Evolutionary conservation across 2,797 vertebrate genomes (phyloP).

Genomic region (Bovichtus diacanthus): DNA sequence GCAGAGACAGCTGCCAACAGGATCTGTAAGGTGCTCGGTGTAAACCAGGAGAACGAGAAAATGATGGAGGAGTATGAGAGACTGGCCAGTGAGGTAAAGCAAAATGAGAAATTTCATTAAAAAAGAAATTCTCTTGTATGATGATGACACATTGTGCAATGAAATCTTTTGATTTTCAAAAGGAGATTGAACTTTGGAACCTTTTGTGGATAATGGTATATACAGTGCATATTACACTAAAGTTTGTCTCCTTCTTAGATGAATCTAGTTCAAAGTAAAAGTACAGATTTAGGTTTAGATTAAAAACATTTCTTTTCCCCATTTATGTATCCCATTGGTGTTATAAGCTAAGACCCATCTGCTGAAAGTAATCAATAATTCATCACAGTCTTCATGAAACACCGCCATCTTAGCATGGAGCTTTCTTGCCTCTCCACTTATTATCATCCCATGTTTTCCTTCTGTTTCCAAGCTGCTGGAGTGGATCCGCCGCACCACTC

Average conservation of each 20-base stretch:
- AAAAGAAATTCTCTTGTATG: neutral
- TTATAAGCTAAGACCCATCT: slow-evolving; percentile 11
- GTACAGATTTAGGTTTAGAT: neutral
- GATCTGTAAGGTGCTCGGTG: slow-evolving; percentile 98
- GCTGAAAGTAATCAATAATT: slow-evolving; percentile 25
- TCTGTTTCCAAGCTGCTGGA: slow-evolving; percentile 89
- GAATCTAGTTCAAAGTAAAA: slow-evolving; percentile 34
- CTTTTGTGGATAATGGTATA: neutral
- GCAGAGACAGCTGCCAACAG: slow-evolving; percentile 99
- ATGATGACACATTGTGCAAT: slow-evolving; percentile 32
- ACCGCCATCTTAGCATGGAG: neutral
- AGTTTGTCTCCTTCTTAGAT: neutral
- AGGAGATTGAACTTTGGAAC: slow-evolving; percentile 14
- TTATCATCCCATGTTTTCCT: slow-evolving; percentile 16
- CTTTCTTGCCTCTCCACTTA: slow-evolving; percentile 8
- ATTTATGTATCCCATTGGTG: neutral
- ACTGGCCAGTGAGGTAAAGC: slow-evolving; percentile 96
- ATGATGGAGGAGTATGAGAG: slow-evolving; percentile 99
- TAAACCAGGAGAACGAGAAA: slow-evolving; percentile 99
- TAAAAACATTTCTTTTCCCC: neutral
- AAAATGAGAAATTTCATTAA: slow-evolving; percentile 14
- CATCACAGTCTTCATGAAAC: slow-evolving; percentile 2
- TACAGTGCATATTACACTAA: neutral
- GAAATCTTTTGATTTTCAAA: slow-evolving; percentile 4
- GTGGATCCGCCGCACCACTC: slow-evolving; percentile 97